Percentiles rank a stretch among this genome's conserved stretches.
phyloP scores from a whole-genome alignment of 2,888 invertebrate genomes.

The Drosophila buzzatii region DNA sequence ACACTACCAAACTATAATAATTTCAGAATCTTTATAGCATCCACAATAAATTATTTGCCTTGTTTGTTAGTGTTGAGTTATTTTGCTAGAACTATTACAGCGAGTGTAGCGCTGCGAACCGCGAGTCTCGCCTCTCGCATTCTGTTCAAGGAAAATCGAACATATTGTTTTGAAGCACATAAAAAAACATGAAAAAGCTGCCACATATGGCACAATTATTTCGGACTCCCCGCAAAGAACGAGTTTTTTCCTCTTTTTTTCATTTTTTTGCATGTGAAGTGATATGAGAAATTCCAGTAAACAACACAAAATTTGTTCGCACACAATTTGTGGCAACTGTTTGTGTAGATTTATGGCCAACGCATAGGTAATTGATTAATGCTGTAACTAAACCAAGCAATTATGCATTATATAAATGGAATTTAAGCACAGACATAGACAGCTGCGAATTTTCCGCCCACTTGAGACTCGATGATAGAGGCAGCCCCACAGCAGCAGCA shows the following conservation, averaged over 20 bases:
- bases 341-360: neutral
- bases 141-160: neutral
- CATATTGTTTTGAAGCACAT: constrained; percentile 1
- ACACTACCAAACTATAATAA: neutral
- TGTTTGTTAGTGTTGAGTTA: constrained; percentile 2
- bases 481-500: no score
- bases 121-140: neutral
- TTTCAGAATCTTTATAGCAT: neutral
- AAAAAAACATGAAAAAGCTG: neutral
- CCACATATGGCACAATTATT: constrained; percentile 20
- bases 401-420: neutral
- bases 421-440: neutral
- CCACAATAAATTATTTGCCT: neutral
- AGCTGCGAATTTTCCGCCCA: neutral
- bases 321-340: neutral
- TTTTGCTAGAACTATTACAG: neutral
- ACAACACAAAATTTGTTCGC: neutral
- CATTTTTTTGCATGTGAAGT: constrained; percentile 7
- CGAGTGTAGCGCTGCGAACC: neutral
- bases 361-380: constrained; percentile 8
- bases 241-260: neutral
- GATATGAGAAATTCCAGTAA: constrained; percentile 12
- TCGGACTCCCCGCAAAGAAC: constrained; percentile 14
- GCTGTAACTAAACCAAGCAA: neutral
- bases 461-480: neutral